Evolutionary conservation across 1,140 invertebrate species (phyloP).

Genomic region (Gonatopus flavifemur): DNA sequence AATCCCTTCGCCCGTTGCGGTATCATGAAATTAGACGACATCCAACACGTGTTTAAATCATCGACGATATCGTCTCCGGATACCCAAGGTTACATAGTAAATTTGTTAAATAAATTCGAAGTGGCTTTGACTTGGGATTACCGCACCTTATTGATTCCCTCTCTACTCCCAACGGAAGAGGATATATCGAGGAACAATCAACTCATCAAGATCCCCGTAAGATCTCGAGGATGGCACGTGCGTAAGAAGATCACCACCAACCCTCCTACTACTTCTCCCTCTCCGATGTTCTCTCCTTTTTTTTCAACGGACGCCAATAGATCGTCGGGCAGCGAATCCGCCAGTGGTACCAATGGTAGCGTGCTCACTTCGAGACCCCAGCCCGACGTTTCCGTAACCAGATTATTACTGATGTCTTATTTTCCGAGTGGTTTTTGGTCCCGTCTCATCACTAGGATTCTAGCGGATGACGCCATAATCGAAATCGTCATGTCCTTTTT

Average conservation of each 20-base stretch:
- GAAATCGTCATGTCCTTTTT: slow-evolving; percentile 70
- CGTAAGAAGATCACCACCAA: slow-evolving; percentile 63
- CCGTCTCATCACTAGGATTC: slow-evolving; percentile 84
- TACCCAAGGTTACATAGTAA: slow-evolving; percentile 82
- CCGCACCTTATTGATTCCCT: slow-evolving; percentile 87
- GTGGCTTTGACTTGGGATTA: slow-evolving; percentile 97
- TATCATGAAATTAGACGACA: slow-evolving; percentile 91
- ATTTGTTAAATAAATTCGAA: slow-evolving; percentile 94
- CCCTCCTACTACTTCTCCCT: slow-evolving; percentile 27
- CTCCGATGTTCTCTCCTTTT: slow-evolving; percentile 59
- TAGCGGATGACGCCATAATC: slow-evolving; percentile 86
- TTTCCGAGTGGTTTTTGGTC: slow-evolving; percentile 99
- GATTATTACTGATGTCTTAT: slow-evolving; percentile 89
- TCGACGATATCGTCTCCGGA: slow-evolving; percentile 62
- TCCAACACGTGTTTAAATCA: slow-evolving; percentile 90
- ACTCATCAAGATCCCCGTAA: slow-evolving; percentile 67
- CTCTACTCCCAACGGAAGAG: slow-evolving; percentile 84
- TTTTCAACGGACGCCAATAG: slow-evolving; percentile 36
- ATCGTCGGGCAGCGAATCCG: slow-evolving; percentile 24
- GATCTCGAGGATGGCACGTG: slow-evolving; percentile 70
- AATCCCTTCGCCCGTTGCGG: slow-evolving; percentile 93
- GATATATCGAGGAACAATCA: slow-evolving; percentile 59
- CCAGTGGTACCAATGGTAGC: no score
- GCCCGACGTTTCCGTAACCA: slow-evolving; percentile 63
- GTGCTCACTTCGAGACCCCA: slow-evolving; percentile 56